Evolutionary conservation across 1,140 invertebrate genomes (phyloP), one percentile per base, ranked within the genome.

Genomic region (Lethrus apterus): DNA sequence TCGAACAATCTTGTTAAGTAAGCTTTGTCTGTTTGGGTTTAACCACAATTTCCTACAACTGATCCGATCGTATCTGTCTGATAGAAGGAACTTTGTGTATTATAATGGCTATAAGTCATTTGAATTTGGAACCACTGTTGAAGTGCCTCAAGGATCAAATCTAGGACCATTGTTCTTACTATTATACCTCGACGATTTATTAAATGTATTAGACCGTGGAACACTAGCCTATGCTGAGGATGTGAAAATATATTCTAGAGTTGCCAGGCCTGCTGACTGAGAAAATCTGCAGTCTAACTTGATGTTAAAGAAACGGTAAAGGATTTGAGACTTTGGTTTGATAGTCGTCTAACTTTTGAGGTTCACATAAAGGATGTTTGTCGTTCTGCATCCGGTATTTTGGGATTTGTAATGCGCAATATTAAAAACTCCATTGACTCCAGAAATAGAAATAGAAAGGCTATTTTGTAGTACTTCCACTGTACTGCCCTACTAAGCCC

Each of bases 91-190:
- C 5, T 33, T 8, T 38, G 35, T 2, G 1, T 4, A 38, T 18
- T 38, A 38, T 38, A 19, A 19, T 21, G 19, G 19, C 13, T n/a
- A 20, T 19, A 11, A 19, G 17, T 38, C 35, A 11, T 11, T 15
- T 13, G 15, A 18, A 21, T 19, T 38, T 21, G 11, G 11, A 19
- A 15, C 18, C 21, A 3, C 8, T 2, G 17, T 19, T n/a, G 35
- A 10, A 10, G 15, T 19, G 10, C 35, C 35, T 15, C 35, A 38
- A 21, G 35, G 35, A n/a, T 38, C 35, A 13, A 38, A 38, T 21
- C 19, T 38, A 8, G 35, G 35, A 3, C 35, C 17, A 11, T 13
- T 38, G 9, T 21, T 38, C 3, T 38, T 38, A 4, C n/a, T 15
- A 9, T 4, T 38, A n/a, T 38, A 19, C 13, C 17, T 38, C 18